Evolutionary conservation across 2,113 vertebrate species (phyloP), one percentile per base, ranked within the genome.

Genomic region (Percopsis transmontana): DNA sequence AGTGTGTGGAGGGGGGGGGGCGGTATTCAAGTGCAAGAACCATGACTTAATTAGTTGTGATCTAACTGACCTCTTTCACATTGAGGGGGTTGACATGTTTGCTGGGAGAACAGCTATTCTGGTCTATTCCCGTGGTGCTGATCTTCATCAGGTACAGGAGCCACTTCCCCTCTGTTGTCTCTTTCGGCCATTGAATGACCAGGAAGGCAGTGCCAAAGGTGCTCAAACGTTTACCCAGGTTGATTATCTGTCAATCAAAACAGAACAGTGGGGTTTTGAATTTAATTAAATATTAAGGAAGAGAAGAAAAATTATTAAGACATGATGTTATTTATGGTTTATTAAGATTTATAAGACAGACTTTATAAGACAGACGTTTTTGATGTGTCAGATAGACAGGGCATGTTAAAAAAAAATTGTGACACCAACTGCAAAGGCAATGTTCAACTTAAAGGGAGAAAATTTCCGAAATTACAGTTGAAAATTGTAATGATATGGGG

Each of bases 81-180:
- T n/a, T 4, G 0, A 70, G 76, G 21, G 21, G 61, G 81, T 98
- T 97, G 73, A 96, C 90, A 84, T 94, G 93, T 0, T 0, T 2
- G 40, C 61, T 40, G 0, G 93, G 95, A 45, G 89, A 70, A 87
- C 97, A 99, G 11, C 72, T 60, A 0, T 93, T 45, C 20, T 85
- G 84, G 3, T 93, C 88, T 77, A 96, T 80, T 16, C 94, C 95
- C 21, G 87, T 89, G 23, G 94, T 90, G 62, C 85, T 93, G 64
- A 98, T 92, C 77, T 93, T 93, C 87, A 93, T 87, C 80, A 98
- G 90, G 88, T 99, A 98, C 50, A 99, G 94, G 71, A 99, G 75
- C 95, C 93, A 92, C 66, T 96, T 96, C 12, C 91, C 92, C 1
- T 91, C 68, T 14, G 0, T 55, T 0, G 92, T 94, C 85, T 91